These are phyloP conservation scores for Gordius sp. DNA, from an alignment of 2,888 invertebrate genomes.

Conservation along the genomic window DNA sequence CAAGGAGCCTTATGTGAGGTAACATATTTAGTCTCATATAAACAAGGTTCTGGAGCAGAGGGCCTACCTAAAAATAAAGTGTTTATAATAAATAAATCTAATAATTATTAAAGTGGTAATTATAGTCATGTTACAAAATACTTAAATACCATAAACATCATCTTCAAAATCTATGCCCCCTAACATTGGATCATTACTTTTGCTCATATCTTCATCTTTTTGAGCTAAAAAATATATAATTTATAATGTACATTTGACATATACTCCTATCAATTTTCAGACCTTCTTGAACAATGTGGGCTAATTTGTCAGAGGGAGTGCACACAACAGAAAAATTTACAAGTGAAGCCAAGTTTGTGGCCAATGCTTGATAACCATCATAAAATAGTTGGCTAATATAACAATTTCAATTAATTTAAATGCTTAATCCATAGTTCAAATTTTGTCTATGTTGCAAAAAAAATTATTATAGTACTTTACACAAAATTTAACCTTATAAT, in stretches of 20 bases:
- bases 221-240: constrained; percentile 9
- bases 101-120: not conserved
- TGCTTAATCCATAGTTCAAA: not conserved
- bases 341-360: constrained; percentile 50
- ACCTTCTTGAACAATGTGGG: constrained; percentile 45
- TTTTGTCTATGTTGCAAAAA: too few relatives aligned
- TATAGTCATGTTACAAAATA: not conserved
- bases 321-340: constrained; percentile 74
- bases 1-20: constrained; percentile 84
- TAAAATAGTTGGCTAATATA: constrained; percentile 66
- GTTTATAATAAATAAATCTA: constrained; percentile 35
- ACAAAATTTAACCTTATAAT: too few relatives aligned
- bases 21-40: constrained; percentile 92
- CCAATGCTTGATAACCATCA: constrained; percentile 79
- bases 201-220: not conserved
- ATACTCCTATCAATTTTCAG: too few relatives aligned
- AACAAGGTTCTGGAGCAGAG: constrained; percentile 66
- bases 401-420: not conserved
- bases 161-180: constrained; percentile 1
- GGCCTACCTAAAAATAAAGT: constrained; percentile 33
- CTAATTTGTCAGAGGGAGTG: constrained; percentile 70
- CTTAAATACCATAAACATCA: not conserved
- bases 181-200: not conserved
- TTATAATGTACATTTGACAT: too few relatives aligned
- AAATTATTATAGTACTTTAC: too few relatives aligned